These are phyloP conservation scores for Dendroctonus valens DNA, from an alignment of 1,140 invertebrate genomes.

Conservation along the genomic window DNA sequence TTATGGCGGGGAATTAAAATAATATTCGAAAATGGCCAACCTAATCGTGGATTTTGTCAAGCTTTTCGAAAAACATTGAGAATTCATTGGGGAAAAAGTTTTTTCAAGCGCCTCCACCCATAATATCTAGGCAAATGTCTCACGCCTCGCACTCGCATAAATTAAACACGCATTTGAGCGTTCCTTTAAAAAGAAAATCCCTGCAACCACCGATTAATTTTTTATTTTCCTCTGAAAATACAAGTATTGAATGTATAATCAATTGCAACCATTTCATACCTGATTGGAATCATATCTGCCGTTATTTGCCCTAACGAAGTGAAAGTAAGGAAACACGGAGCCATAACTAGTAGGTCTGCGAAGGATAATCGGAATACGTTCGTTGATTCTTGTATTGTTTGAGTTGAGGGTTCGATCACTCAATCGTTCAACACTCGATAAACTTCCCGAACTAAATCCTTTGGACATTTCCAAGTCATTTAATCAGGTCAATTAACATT, in stretches of 20 bases:
- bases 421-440: slow-evolving; percentile 18
- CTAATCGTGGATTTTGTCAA: no score
- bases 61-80: no score
- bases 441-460: slow-evolving; percentile 15
- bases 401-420: slow-evolving; percentile 9
- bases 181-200: background rate
- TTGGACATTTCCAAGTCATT: slow-evolving; percentile 23
- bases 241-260: background rate
- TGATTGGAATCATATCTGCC: slow-evolving; percentile 31
- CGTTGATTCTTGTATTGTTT: slow-evolving; percentile 21
- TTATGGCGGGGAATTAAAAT: no score
- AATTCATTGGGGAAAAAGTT: no score
- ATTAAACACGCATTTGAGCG: background rate
- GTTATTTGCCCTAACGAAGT: slow-evolving; percentile 40
- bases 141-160: background rate
- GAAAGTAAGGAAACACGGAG: slow-evolving; percentile 47
- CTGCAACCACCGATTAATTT: slow-evolving; percentile 2
- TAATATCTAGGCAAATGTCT: background rate
- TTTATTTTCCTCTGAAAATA: background rate
- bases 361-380: slow-evolving; percentile 41
- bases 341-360: slow-evolving; percentile 45
- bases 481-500: background rate
- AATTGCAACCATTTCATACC: slow-evolving; percentile 25
- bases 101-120: no score
- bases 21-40: no score